Evolutionary conservation across 2,888 invertebrate genomes (phyloP).

Genomic region (Drosophila stalkeri): DNA sequence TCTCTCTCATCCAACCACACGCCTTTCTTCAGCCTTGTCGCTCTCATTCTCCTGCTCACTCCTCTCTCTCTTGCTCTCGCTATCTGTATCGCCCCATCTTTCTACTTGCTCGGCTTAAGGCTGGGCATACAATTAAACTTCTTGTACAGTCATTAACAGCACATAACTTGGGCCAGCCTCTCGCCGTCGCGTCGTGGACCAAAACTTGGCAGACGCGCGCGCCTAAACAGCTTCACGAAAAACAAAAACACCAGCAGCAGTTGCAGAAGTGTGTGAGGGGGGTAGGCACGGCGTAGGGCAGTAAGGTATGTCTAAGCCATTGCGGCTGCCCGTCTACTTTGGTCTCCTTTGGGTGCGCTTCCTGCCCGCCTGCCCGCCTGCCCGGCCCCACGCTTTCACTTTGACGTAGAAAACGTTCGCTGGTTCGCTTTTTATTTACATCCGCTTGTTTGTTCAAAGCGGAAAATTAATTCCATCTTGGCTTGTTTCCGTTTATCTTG

Average conservation of each 20-base stretch:
- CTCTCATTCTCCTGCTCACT: neutral
- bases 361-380: neutral
- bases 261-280: neutral
- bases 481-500: conserved; percentile 84
- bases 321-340: conserved; percentile 57
- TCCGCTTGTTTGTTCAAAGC: conserved; percentile 85
- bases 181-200: conserved; percentile 55
- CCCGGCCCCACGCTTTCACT: conserved; percentile 23
- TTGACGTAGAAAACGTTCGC: conserved; percentile 69
- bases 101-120: conserved; percentile 35
- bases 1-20: conserved; percentile 10
- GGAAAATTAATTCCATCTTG: conserved; percentile 85
- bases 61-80: neutral
- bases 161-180: conserved; percentile 71
- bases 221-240: conserved; percentile 31
- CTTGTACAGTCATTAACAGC: conserved; percentile 81
- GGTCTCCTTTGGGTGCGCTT: conserved; percentile 14
- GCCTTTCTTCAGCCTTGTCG: neutral
- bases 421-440: conserved; percentile 80
- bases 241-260: conserved; percentile 12
- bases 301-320: conserved; percentile 48
- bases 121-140: conserved; percentile 77
- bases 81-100: conserved; percentile 15
- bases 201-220: conserved; percentile 73
- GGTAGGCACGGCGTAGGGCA: neutral